Evolutionary conservation across 2,113 vertebrate genomes (phyloP), one percentile per base, ranked within the genome.

Genomic region (Proterorhinus semilunaris): DNA sequence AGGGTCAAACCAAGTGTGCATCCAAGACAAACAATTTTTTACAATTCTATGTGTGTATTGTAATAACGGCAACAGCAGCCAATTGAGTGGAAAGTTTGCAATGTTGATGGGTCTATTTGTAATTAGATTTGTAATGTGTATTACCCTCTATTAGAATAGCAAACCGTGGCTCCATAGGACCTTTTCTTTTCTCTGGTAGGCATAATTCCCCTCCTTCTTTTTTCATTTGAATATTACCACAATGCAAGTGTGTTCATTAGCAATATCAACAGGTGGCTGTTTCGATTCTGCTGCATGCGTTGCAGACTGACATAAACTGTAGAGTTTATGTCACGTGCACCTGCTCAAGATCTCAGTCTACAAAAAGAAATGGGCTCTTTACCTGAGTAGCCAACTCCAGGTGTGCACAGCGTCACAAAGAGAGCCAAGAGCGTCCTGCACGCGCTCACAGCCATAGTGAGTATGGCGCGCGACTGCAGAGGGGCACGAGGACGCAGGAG

Each of bases 341-440:
- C 74, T 75, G 80, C 65, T 52, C n/a, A 3, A 6, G n/a, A 9
- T 4, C n/a, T 6, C 42, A 16, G 17, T 62, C 27, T 21, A 62
- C 36, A 6, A 15, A 12, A n/a, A 54, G 6, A 4, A 27, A 46
- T 16, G 15, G 6, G 7, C 6, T 36, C 51, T 61, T 85, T 92
- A 93, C 92, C 93, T 91, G 89, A 66, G 74, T 83, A 86, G 49
- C 86, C 81, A 51, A 81, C 75, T 68, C 77, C 86, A 49, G 90
- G 76, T 82, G 89, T 76, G 76, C 88, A 87, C 79, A 94, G 86
- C 36, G 88, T 80, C 15, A 92, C 68, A 64, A 92, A 88, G 78
- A 93, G 83, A 69, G 85, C 90, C 67, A 91, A 79, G 59, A 93
- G 86, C 79, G 90, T 92, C 86, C 90, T 86, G 86, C 89, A 88